These are phyloP conservation scores for Globia sparganii DNA, from an alignment of 2,888 invertebrate species.

Conservation along the genomic window DNA sequence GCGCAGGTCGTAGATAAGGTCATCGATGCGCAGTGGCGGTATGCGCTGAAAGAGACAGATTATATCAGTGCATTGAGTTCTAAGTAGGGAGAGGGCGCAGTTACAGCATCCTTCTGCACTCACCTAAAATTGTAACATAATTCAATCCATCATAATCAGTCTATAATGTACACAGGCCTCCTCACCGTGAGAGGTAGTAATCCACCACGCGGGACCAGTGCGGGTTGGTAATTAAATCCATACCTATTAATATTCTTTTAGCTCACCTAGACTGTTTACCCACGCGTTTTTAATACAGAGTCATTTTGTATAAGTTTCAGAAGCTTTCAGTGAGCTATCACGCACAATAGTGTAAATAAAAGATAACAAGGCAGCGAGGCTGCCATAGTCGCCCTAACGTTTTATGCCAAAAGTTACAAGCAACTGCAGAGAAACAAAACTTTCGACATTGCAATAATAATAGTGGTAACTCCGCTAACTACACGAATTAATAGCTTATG, in stretches of 20 bases:
- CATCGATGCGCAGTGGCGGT: conserved; percentile 97
- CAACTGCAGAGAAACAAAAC: background rate
- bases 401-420: no score
- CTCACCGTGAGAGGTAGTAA: no score
- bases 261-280: background rate
- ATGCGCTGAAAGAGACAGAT: conserved; percentile 92
- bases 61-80: background rate
- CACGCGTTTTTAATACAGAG: background rate
- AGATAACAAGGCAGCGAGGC: background rate
- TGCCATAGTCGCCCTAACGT: background rate
- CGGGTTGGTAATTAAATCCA: no score
- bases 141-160: background rate
- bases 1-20: conserved; percentile 98
- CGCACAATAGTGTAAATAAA: background rate
- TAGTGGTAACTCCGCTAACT: background rate
- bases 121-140: background rate
- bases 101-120: background rate
- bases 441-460: background rate
- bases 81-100: background rate
- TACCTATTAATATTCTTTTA: no score
- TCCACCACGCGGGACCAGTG: no score
- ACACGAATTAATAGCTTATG: background rate
- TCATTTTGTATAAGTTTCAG: no score
- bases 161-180: no score
- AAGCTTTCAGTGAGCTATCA: background rate